phyloP scores from a whole-genome alignment of 2,888 invertebrate species.

The Diplolepis rosae region DNA sequence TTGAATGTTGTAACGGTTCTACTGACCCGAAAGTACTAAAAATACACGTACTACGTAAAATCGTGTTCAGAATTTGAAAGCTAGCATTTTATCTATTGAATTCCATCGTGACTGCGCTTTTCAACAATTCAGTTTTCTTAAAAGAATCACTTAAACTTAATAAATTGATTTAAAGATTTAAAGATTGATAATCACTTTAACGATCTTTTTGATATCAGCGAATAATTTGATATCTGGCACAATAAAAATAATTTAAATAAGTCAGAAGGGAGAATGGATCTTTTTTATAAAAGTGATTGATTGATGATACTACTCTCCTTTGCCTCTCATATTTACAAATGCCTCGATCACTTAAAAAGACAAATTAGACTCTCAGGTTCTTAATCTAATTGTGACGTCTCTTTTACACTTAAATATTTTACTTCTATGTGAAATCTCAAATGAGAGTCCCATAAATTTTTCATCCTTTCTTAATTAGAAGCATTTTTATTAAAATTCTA shows the following conservation, averaged over 20 bases:
- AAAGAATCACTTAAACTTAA: too few relatives aligned
- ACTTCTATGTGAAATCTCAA: too few relatives aligned
- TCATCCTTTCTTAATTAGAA: too few relatives aligned
- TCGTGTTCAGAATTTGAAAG: not conserved
- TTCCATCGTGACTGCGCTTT: not conserved
- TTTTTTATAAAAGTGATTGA: not conserved
- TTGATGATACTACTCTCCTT: not conserved
- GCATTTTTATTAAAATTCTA: too few relatives aligned
- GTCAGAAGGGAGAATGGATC: not conserved
- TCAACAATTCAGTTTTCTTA: too few relatives aligned
- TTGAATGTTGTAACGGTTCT: not conserved
- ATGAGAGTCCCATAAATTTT: too few relatives aligned
- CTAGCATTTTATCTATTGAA: not conserved
- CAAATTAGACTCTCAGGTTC: not conserved
- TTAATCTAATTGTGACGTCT: not conserved
- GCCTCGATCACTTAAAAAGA: not conserved
- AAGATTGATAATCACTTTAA: not conserved
- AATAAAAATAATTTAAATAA: not conserved
- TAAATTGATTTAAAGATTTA: not conserved
- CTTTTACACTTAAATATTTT: not conserved
- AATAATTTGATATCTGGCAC: not conserved
- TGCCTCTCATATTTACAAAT: not conserved
- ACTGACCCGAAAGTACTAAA: not conserved
- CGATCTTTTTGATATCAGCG: not conserved
- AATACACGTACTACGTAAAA: not conserved